Evolutionary conservation across 2,888 invertebrate species (phyloP).

Genomic region (Eupsilia transversa): DNA sequence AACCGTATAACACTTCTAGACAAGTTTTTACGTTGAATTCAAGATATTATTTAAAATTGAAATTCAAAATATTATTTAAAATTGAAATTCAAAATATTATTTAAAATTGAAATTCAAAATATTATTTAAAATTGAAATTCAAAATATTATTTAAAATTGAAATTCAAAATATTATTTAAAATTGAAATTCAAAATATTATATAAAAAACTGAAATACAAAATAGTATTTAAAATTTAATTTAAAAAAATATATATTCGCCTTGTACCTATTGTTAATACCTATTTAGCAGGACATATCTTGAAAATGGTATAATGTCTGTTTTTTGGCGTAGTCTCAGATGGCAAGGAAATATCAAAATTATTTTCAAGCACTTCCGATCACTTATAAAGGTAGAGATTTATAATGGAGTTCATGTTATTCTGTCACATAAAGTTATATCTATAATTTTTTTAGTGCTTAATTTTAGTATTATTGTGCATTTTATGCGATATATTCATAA

Average conservation of each 20-base stretch:
- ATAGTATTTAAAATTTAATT: not conserved
- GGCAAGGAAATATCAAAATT: not conserved
- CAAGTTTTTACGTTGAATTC: not conserved
- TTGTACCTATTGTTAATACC: not conserved
- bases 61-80: not conserved
- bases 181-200: too few relatives aligned
- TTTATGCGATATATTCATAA: constrained; percentile 64
- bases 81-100: not conserved
- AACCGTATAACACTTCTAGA: not conserved
- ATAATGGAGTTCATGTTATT: constrained; percentile 58
- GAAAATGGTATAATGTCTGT: too few relatives aligned
- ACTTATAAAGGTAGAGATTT: not conserved
- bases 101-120: too few relatives aligned
- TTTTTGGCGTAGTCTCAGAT: too few relatives aligned
- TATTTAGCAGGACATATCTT: not conserved
- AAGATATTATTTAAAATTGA: not conserved
- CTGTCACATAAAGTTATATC: constrained; percentile 42
- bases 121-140: not conserved
- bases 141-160: not conserved
- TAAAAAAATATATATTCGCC: not conserved
- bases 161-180: not conserved
- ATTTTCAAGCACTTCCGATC: not conserved
- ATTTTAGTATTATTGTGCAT: constrained; percentile 67
- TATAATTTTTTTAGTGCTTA: constrained; percentile 30
- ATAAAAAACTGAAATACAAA: not conserved